These are phyloP conservation scores for Onychostoma macrolepis DNA, from an alignment of 2,113 vertebrate genomes.

Conservation along the genomic window DNA sequence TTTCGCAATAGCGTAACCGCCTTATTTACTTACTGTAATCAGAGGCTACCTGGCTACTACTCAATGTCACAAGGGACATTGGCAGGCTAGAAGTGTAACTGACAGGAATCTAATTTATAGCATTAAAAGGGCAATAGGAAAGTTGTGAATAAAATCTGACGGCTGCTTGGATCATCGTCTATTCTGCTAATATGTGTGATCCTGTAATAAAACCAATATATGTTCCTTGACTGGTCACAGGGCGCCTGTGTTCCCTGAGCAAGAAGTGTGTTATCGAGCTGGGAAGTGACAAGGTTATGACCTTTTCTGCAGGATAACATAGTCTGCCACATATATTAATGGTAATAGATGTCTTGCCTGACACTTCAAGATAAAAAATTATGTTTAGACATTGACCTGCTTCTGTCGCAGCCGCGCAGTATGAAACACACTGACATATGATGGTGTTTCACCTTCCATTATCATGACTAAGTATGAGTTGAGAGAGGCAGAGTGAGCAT, in stretches of 20 bases:
- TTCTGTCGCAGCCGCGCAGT: neutral
- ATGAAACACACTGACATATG: constrained; percentile 12
- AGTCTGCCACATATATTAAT: constrained; percentile 26
- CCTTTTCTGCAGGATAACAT: constrained; percentile 17
- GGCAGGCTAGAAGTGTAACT: neutral
- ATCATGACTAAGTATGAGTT: constrained; percentile 1
- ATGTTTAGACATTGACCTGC: constrained; percentile 33
- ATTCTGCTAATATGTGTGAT: neutral
- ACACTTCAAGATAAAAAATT: constrained; percentile 5
- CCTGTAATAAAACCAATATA: neutral
- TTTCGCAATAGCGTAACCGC: no score
- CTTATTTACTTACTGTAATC: no score
- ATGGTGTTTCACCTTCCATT: neutral
- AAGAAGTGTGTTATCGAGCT: neutral
- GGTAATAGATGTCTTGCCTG: constrained; percentile 21
- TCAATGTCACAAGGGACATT: neutral
- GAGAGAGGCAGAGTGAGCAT: neutral
- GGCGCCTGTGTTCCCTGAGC: neutral
- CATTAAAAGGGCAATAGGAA: neutral
- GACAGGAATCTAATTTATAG: neutral
- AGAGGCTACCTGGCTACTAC: no score
- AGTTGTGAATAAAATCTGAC: neutral
- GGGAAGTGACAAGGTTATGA: constrained; percentile 41
- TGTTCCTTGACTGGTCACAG: constrained; percentile 15
- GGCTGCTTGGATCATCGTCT: neutral